phyloP scores from a whole-genome alignment of 2,888 invertebrate species.

The Crioceris asparagi region DNA sequence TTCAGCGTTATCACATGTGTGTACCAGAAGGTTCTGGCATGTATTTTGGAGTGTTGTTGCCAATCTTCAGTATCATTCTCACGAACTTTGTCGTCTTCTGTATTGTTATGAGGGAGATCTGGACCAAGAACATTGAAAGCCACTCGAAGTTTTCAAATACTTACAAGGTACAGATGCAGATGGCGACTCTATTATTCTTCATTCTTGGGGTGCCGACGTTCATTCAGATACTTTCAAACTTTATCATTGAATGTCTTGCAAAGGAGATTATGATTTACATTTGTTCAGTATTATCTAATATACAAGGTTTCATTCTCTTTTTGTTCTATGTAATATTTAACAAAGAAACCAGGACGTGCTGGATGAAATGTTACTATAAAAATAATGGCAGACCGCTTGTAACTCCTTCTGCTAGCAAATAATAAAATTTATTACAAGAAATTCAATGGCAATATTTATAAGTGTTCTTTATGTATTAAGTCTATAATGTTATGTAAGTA shows the following conservation, averaged over 20 bases:
- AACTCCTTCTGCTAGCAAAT: conserved; percentile 7
- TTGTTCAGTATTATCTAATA: conserved; percentile 45
- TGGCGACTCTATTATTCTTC: conserved; percentile 49
- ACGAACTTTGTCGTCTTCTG: conserved; percentile 48
- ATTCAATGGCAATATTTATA: too few species aligned
- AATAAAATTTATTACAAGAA: too few species aligned
- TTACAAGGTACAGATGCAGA: conserved; percentile 44
- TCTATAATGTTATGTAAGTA: too few species aligned
- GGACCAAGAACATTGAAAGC: conserved; percentile 31
- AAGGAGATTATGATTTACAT: conserved; percentile 36
- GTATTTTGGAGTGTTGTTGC: conserved; percentile 46
- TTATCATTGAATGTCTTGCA: conserved; percentile 23
- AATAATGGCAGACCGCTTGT: conserved; percentile 4
- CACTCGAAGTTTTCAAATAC: conserved; percentile 31
- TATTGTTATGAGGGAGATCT: conserved; percentile 43
- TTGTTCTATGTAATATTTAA: conserved; percentile 51
- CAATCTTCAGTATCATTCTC: conserved; percentile 42
- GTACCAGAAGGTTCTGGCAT: conserved; percentile 45
- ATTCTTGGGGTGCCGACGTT: conserved; percentile 52
- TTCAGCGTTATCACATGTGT: conserved; percentile 41
- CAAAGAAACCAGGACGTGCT: conserved; percentile 46
- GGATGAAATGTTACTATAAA: conserved; percentile 29
- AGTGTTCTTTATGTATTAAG: too few species aligned
- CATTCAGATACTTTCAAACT: conserved; percentile 44
- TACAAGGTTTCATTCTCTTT: conserved; percentile 52